Evolutionary conservation across 2,888 invertebrate species (phyloP), one percentile per base, ranked within the genome.

Genomic region (Agrotis puta): DNA sequence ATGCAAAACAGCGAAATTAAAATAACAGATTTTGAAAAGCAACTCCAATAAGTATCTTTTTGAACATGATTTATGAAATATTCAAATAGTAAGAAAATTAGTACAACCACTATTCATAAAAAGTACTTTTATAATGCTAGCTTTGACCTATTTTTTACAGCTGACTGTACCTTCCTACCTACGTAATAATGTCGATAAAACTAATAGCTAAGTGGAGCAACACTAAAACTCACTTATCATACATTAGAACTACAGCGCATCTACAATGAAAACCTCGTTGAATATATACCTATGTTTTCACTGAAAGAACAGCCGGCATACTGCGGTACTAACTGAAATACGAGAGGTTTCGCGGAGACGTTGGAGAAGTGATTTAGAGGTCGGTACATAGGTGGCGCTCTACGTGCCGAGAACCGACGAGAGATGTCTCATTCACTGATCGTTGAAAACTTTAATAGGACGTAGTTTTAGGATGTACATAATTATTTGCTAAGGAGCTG

Each of bases 351-450:
- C 70, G 79, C 79, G 78, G 85, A 80, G 71, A 75, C 69, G 67
- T 74, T 62, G 16, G 56, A 68, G 74, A 84, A 70, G 77, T 79
- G 73, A 86, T 90, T 85, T 89, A 67, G 71, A 66, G 77, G 68
- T 76, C 72, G 69, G 62, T 64, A 72, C 85, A 87, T 82, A 90
- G 90, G 90, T 90, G 90, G 89, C 90, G 88, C 83, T 87, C 68
- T 78, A 63, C 62, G 39, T 27, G n/a, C 54, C 65, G 14, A 13
- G 16, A 50, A 50, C 24, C 24, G n/a, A 50, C 53, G 33, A 64
- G 43, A 62, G 53, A 66, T 57, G 73, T 77, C 73, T 58, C 48
- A 79, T 47, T 27, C 54, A 56, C 45, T 79, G 47, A 50, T 78
- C 54, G 45, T 45, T 24, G 0, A 9, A 13, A 3, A 48, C 33